Evolutionary conservation across 2,113 vertebrate species (phyloP).

Genomic region (Probosciger aterrimus): DNA sequence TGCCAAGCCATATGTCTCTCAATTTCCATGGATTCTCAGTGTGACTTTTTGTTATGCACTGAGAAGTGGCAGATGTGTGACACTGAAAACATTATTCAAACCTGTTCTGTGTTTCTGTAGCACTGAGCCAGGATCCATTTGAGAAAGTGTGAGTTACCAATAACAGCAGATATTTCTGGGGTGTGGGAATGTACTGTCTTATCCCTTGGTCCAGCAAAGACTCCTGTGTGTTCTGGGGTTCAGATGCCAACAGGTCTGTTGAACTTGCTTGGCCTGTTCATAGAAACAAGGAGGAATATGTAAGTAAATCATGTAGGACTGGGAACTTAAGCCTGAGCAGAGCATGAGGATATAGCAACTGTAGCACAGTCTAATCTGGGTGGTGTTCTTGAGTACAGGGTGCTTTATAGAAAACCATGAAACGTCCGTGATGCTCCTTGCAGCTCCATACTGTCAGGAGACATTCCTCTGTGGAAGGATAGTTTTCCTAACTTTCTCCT

Average conservation of each 20-base stretch:
- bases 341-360: neutral
- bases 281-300: neutral
- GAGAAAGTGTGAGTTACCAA: neutral
- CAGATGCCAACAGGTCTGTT: neutral
- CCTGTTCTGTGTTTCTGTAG: neutral
- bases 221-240: neutral
- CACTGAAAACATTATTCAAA: slow-evolving; percentile 27
- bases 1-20: slow-evolving; percentile 25
- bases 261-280: neutral
- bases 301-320: neutral
- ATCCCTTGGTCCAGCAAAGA: neutral
- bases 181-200: neutral
- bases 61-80: slow-evolving; percentile 47
- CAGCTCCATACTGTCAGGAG: neutral
- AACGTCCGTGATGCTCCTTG: neutral
- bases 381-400: neutral
- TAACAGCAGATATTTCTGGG: neutral
- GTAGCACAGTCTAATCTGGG: neutral
- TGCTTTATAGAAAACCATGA: neutral
- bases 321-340: neutral
- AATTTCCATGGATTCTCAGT: neutral
- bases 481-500: neutral
- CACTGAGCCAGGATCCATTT: neutral
- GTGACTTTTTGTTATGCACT: neutral
- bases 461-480: neutral